Percentiles rank a stretch among this genome's conserved stretches.
Conservation (phyloP, 2,797 vertebrate species). For the Phoebastria nigripes region DNA sequence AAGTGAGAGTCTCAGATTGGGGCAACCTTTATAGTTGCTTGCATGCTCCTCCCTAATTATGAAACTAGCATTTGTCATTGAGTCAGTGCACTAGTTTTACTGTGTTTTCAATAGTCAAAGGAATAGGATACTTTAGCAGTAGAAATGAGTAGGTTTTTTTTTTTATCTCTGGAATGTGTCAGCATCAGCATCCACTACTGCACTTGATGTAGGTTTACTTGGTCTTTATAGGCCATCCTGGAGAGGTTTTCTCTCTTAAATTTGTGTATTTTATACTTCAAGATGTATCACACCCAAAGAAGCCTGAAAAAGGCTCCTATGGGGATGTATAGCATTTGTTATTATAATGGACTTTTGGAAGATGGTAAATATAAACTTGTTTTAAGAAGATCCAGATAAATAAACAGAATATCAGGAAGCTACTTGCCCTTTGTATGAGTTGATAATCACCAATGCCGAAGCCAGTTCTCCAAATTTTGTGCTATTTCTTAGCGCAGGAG, state of each 20-base stretch:
- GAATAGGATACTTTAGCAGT: background rate
- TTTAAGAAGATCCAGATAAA: background rate
- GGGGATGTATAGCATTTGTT: background rate
- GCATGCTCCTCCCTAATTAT: conserved; percentile 66
- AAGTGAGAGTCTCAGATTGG: background rate
- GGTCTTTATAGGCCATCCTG: background rate
- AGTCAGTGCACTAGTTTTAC: conserved; percentile 21
- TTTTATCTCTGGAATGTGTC: background rate
- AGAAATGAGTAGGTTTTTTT: background rate
- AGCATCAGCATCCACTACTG: background rate
- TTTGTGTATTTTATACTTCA: background rate
- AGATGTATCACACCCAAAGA: background rate
- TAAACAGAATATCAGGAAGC: background rate
- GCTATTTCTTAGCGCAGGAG: background rate
- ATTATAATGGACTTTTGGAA: background rate
- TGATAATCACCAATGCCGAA: background rate
- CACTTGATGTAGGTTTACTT: background rate
- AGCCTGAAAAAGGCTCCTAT: background rate
- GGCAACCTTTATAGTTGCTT: conserved; percentile 70
- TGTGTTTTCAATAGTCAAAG: background rate
- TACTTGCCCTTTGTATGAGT: background rate
- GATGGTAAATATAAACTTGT: background rate
- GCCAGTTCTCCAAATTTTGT: background rate
- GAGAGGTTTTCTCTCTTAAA: background rate
- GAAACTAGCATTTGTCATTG: conserved; percentile 62